phyloP scores from a whole-genome alignment of 2,113 vertebrate species.

The Protobothrops flavoviridis region DNA sequence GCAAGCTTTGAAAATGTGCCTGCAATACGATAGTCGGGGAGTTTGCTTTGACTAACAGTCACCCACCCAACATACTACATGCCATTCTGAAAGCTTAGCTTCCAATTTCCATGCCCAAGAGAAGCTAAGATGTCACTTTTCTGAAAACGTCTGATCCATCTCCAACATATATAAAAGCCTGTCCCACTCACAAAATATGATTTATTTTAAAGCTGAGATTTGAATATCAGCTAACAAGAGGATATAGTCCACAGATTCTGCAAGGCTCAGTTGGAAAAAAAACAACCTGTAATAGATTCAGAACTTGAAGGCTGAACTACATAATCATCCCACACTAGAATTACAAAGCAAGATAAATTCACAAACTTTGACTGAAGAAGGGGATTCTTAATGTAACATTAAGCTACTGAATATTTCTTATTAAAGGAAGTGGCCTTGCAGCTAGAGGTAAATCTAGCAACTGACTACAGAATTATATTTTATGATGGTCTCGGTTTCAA shows the following conservation, averaged over 20 bases:
- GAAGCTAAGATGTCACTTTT: background rate
- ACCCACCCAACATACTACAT: background rate
- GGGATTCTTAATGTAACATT: background rate
- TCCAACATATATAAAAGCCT: background rate
- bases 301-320: background rate
- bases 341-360: background rate
- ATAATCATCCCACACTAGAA: background rate
- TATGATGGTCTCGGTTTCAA: constrained; percentile 9
- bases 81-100: constrained; percentile 1
- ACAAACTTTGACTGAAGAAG: background rate
- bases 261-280: background rate
- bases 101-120: background rate
- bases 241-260: background rate
- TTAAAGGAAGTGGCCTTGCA: background rate
- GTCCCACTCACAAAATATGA: background rate
- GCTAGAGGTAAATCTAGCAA: background rate
- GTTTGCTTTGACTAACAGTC: background rate
- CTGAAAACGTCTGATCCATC: constrained; percentile 13
- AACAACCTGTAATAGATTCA: background rate
- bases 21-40: background rate
- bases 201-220: background rate
- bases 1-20: constrained; percentile 27
- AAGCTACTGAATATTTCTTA: background rate
- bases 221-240: background rate
- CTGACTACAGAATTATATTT: background rate